Conservation (phyloP, 2,888 invertebrate species). For the Scrobipalpa costella region DNA sequence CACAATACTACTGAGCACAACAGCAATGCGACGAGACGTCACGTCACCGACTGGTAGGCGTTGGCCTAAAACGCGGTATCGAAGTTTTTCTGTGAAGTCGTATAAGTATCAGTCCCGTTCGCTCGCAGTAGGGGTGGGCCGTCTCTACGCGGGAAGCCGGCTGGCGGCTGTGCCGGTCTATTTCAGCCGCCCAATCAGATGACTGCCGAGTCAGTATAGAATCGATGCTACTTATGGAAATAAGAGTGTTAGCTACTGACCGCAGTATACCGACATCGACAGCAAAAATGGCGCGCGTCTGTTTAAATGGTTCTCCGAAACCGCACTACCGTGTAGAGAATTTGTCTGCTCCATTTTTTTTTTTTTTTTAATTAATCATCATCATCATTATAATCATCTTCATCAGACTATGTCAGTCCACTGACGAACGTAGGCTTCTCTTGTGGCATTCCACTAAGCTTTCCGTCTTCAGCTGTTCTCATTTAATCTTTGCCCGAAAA, state of each 20-base stretch:
- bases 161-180: no score
- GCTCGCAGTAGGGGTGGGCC: no score
- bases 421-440: no score
- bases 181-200: not conserved
- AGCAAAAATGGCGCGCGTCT: not conserved
- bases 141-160: no score
- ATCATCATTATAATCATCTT: not conserved
- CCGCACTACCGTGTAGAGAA: conserved; percentile 1
- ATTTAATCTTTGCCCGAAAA: no score
- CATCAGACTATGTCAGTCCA: no score
- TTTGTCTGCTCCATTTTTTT: not conserved
- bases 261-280: not conserved
- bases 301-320: not conserved
- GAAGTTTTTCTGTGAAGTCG: not conserved
- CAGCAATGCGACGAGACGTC: not conserved
- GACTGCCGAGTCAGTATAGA: not conserved
- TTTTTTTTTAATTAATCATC: not conserved
- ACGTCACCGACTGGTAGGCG: not conserved
- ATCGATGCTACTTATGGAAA: not conserved
- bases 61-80: conserved; percentile 7
- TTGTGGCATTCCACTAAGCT: no score
- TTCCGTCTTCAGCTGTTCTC: no score
- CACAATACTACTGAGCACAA: not conserved
- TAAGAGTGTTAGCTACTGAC: not conserved
- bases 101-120: no score